A percentile compares a stretch with the other conserved stretches of the same genome.
Evolutionary conservation across 2,797 vertebrate genomes (phyloP).

Genomic region (Erethizon dorsatum): DNA sequence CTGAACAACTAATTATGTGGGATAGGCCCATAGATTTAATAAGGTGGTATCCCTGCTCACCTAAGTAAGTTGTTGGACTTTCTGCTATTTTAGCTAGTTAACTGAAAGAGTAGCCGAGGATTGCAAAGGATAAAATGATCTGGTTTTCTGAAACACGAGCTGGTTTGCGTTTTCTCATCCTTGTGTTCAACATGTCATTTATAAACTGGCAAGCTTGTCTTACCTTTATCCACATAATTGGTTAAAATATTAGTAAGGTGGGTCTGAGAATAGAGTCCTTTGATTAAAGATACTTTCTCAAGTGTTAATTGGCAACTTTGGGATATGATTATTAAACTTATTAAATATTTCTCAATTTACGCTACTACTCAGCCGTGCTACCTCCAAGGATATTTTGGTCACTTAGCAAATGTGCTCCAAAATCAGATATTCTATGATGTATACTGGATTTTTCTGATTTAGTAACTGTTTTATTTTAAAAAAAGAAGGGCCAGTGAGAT

Average conservation of each 20-base stretch:
- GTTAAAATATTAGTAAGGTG: slow-evolving; percentile 35
- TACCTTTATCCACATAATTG: background rate
- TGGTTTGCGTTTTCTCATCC: slow-evolving; percentile 6
- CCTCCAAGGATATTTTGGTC: background rate
- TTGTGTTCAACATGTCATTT: background rate
- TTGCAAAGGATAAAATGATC: slow-evolving; percentile 1
- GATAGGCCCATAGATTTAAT: background rate
- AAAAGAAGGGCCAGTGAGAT: background rate
- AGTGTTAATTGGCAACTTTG: background rate
- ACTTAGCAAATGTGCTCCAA: background rate
- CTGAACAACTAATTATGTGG: background rate
- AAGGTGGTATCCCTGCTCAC: background rate
- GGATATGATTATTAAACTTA: slow-evolving; percentile 29
- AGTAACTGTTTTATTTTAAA: slow-evolving; percentile 26
- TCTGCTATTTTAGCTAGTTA: background rate
- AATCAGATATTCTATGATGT: slow-evolving; percentile 18
- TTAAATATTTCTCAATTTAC: slow-evolving; percentile 20
- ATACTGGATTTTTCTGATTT: slow-evolving; percentile 1
- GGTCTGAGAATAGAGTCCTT: background rate
- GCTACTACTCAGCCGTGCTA: background rate
- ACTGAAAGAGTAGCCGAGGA: background rate
- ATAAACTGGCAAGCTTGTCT: background rate
- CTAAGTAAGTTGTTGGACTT: slow-evolving; percentile 2
- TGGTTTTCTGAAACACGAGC: slow-evolving; percentile 34
- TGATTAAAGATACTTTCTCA: slow-evolving; percentile 19